Evolutionary conservation across 2,888 invertebrate species (phyloP).

Genomic region (Stenolophus ochropezus): DNA sequence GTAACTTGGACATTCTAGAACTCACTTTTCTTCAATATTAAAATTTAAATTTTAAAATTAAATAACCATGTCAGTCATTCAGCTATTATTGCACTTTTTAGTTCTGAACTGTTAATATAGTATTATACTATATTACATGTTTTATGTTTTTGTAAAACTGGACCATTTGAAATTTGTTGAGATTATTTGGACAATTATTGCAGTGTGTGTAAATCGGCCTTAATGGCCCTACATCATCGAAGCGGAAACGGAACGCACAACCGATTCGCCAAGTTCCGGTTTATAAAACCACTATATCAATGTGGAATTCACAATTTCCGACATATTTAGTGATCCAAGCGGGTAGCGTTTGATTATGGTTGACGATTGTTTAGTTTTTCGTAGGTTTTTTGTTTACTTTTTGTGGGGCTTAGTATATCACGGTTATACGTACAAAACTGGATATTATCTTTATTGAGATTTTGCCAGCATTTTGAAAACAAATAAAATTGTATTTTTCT

Average conservation of each 20-base stretch:
- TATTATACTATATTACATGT: too few species aligned
- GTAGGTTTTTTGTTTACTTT: slow-evolving; percentile 35
- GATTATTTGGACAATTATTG: not conserved
- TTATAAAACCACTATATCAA: slow-evolving; percentile 57
- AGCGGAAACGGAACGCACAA: slow-evolving; percentile 63
- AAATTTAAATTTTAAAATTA: too few species aligned
- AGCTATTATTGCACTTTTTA: too few species aligned
- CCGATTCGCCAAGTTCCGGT: slow-evolving; percentile 55
- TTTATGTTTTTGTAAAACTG: too few species aligned
- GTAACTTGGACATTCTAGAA: too few species aligned
- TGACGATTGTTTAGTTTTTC: slow-evolving; percentile 47
- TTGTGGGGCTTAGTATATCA: slow-evolving; percentile 4
- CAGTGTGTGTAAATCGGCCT: slow-evolving; percentile 57
- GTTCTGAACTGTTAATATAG: too few species aligned
- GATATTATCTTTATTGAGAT: slow-evolving; percentile 62
- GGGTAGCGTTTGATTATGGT: slow-evolving; percentile 28
- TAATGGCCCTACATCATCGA: slow-evolving; percentile 65
- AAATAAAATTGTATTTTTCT: slow-evolving; percentile 52
- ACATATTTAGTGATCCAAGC: slow-evolving; percentile 56
- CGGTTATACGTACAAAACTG: slow-evolving; percentile 45
- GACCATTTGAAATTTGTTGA: not conserved
- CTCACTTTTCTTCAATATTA: too few species aligned
- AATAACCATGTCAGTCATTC: too few species aligned
- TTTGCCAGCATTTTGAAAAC: slow-evolving; percentile 60
- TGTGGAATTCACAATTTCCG: slow-evolving; percentile 58